Conservation (phyloP, 2,888 invertebrate species). For the Trichogramma evanescens region DNA sequence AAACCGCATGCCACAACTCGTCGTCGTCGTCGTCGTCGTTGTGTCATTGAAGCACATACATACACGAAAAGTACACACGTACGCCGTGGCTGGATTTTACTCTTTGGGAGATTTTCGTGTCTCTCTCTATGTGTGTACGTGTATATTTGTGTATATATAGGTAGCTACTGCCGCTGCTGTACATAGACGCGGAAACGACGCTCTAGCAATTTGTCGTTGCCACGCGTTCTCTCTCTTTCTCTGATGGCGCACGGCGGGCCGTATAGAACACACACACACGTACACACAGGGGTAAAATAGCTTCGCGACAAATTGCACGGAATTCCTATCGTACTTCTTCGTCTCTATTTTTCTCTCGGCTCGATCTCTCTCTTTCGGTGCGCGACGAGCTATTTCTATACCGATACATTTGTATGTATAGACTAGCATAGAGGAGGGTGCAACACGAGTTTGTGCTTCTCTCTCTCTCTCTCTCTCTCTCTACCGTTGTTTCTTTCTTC, state of each 20-base stretch:
- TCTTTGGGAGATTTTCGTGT: too few species aligned
- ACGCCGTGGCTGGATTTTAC: neutral
- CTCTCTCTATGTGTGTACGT: neutral
- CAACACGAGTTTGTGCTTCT: too few species aligned
- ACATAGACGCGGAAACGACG: constrained; percentile 18
- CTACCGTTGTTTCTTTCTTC: too few species aligned
- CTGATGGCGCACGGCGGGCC: too few species aligned
- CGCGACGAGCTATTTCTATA: too few species aligned
- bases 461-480: too few species aligned
- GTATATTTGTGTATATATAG: neutral
- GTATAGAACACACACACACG: too few species aligned
- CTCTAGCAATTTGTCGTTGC: constrained; percentile 13
- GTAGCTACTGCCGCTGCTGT: neutral
- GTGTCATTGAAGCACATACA: too few species aligned
- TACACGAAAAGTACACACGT: neutral
- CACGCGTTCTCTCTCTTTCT: neutral
- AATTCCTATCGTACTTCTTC: constrained; percentile 18
- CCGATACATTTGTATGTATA: too few species aligned
- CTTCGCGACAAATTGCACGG: constrained; percentile 18
- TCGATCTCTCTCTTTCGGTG: neutral
- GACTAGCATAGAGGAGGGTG: too few species aligned
- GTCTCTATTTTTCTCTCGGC: constrained; percentile 12
- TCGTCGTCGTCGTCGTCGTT: neutral
- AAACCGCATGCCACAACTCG: constrained; percentile 18
- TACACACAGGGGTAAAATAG: constrained; percentile 5